These are phyloP conservation scores for Danionella dracula DNA, from an alignment of 2,797 vertebrate species.

Conservation along the genomic window DNA sequence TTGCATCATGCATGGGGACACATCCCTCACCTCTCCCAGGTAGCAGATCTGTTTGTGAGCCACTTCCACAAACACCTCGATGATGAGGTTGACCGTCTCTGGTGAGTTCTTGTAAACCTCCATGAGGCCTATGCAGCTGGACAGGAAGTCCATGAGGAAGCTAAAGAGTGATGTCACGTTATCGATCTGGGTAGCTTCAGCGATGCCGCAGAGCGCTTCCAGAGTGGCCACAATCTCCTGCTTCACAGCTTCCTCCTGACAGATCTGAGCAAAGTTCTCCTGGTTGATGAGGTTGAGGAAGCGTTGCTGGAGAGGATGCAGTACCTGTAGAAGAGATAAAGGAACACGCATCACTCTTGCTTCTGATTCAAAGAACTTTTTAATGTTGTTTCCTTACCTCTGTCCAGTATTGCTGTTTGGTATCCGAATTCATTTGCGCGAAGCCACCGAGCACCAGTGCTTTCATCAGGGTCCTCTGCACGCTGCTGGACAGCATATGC, in stretches of 20 bases:
- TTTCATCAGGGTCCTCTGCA: slow-evolving; percentile 95
- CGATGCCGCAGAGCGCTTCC: slow-evolving; percentile 95
- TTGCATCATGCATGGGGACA: no score
- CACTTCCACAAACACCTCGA: slow-evolving; percentile 99
- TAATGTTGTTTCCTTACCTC: slow-evolving; percentile 70
- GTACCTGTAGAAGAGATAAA: slow-evolving; percentile 68
- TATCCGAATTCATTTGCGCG: slow-evolving; percentile 95
- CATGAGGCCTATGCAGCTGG: slow-evolving; percentile 97
- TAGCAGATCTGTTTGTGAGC: slow-evolving; percentile 99
- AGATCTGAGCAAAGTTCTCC: slow-evolving; percentile 96
- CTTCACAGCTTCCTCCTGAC: slow-evolving; percentile 92
- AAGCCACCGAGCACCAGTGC: slow-evolving; percentile 95
- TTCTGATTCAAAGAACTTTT: neutral
- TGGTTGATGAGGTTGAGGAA: slow-evolving; percentile 98
- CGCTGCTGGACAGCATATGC: slow-evolving; percentile 90
- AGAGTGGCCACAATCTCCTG: slow-evolving; percentile 90
- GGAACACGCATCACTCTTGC: no score
- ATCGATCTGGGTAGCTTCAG: slow-evolving; percentile 97
- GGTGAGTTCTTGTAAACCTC: slow-evolving; percentile 98
- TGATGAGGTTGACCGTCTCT: slow-evolving; percentile 97
- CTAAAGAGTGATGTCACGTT: slow-evolving; percentile 94
- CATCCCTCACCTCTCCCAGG: slow-evolving; percentile 85
- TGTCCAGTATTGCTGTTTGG: slow-evolving; percentile 97
- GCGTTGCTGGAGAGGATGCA: slow-evolving; percentile 93
- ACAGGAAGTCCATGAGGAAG: slow-evolving; percentile 97